Percentiles rank a stretch among this genome's conserved stretches.
Conservation (phyloP, 2,797 vertebrate species). For the Rachycentron canadum region DNA sequence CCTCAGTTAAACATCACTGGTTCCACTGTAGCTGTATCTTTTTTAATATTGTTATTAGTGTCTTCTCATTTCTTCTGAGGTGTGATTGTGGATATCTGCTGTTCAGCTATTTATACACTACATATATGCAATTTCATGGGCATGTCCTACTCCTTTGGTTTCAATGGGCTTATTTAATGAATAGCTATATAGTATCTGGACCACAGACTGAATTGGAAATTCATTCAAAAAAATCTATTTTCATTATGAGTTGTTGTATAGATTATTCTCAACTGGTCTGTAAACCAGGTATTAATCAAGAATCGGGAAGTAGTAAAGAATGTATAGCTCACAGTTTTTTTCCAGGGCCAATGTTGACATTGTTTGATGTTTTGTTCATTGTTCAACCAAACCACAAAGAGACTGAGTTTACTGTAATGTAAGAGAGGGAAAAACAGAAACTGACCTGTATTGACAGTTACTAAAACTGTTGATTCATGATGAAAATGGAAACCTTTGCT, state of each 20-base stretch:
- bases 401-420: not conserved
- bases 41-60: constrained; percentile 9
- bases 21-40: not conserved
- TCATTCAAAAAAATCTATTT: not conserved
- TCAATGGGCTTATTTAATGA: constrained; percentile 4
- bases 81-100: not conserved
- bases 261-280: not conserved
- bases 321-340: not conserved
- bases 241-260: not conserved
- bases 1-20: constrained; percentile 21
- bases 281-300: not conserved
- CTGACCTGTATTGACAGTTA: not conserved
- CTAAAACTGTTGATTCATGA: not conserved
- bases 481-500: not conserved
- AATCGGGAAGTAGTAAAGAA: not conserved
- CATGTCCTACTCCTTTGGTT: constrained; percentile 1
- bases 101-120: not conserved
- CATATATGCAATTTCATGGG: not conserved
- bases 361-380: not conserved
- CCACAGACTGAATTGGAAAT: not conserved
- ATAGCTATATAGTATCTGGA: not conserved
- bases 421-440: not conserved
- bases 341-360: not conserved
- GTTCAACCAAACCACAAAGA: not conserved
- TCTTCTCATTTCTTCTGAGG: not conserved